phyloP scores from a whole-genome alignment of 1,140 invertebrate species.

The Rhagoletis pomonella region DNA sequence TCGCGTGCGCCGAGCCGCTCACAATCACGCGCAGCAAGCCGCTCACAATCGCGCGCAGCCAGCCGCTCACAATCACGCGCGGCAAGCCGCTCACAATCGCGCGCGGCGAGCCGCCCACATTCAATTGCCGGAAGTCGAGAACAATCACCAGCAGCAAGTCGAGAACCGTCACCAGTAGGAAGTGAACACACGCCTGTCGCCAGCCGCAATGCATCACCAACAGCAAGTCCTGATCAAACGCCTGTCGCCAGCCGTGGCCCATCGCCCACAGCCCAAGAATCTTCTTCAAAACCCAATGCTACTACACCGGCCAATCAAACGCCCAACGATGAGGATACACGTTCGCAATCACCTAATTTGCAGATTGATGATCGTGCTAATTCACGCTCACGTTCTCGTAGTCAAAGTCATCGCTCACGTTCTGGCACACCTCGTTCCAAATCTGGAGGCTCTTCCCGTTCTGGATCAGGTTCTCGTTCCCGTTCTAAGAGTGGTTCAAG shows the following conservation, averaged over 20 bases:
- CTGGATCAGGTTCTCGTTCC: no score
- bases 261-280: neutral
- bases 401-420: constrained; percentile 59
- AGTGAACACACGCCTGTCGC: neutral
- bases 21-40: no score
- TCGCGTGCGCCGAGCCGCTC: no score
- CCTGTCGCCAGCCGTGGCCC: neutral
- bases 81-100: no score
- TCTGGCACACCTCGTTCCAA: constrained; percentile 63
- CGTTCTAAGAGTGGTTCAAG: no score
- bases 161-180: neutral
- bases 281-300: constrained; percentile 42
- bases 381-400: constrained; percentile 69
- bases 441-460: constrained; percentile 73
- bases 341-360: constrained; percentile 75
- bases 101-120: no score
- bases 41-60: no score
- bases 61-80: no score
- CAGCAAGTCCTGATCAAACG: neutral
- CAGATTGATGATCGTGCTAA: constrained; percentile 74
- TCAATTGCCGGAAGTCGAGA: no score
- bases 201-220: neutral
- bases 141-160: neutral
- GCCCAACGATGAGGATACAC: constrained; percentile 62
- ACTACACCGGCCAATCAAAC: constrained; percentile 5